Base-by-base conservation (phyloP, 2,888 invertebrate genomes). In the Liodrosophila aerea region DNA sequence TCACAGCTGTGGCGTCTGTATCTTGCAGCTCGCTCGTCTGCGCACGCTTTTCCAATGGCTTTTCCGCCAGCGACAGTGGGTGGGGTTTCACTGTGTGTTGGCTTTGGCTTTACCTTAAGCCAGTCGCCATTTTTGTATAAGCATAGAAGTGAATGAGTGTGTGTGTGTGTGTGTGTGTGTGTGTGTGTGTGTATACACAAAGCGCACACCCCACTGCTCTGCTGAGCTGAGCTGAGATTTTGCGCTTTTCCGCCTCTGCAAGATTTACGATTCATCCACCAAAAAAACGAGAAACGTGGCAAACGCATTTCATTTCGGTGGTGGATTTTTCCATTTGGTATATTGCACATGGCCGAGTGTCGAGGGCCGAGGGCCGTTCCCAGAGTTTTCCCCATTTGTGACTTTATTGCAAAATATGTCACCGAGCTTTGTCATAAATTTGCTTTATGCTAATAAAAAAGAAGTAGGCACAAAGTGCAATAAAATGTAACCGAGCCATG, bases 191-290 rank as follows among this genome's bases (percentile, higher is more conserved):
- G 18, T 18, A 33, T 31, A 31, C 15, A 27, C 49, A 39, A 27
- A 51, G 33, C 40, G 8, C 18, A 18, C 7, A 8, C 15, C 30
- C 7, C 13, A 7, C 13, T 31, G n/a, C 9, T 16, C 46, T 31
- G 8, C 29, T 33, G 22, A 7, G 44, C 41, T 57, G 43, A 43
- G 62, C 71, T 50, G 85, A 78, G 78, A 85, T 78, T 78, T 78
- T 84, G 61, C 76, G 81, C 76, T 83, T 78, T 76, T 80, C 73
- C 80, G 65, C 70, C 47, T 43, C 16, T 41, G 44, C 34, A 64
- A 81, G 81, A 81, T 81, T 83, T 72, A 66, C 39, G 64, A 73
- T 81, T 82, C 81, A 82, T 85, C 81, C 81, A 80, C 86, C 73
- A 69, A 71, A 40, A 52, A 49, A 51, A 53, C n/a, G 40, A 34